Percentiles rank a stretch among this genome's conserved stretches.
phyloP scores from a whole-genome alignment of 2,888 invertebrate species.

The Tromatobia lineatoria region DNA sequence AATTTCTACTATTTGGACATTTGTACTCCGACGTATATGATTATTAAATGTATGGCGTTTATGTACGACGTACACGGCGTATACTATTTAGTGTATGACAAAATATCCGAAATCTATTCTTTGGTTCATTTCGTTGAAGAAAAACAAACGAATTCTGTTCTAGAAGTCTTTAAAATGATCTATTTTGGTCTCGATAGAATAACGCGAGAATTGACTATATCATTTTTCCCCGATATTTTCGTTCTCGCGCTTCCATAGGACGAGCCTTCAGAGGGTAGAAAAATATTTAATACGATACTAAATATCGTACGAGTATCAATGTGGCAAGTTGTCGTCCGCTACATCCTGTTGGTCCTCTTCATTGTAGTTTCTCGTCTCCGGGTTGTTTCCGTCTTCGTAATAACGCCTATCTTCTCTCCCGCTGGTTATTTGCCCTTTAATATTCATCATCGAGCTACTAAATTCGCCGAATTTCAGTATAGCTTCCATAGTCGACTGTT shows the following conservation, averaged over 20 bases:
- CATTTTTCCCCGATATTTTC: not conserved
- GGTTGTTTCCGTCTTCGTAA: conserved; percentile 38
- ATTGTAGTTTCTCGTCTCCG: conserved; percentile 29
- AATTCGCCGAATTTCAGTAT: conserved; percentile 81
- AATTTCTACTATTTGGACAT: conserved; percentile 75
- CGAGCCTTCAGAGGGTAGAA: conserved; percentile 44
- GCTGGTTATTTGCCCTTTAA: conserved; percentile 37
- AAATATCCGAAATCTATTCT: conserved; percentile 77
- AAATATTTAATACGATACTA: conserved; percentile 56
- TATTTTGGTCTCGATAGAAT: conserved; percentile 35
- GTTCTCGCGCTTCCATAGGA: conserved; percentile 35
- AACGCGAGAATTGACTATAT: conserved; percentile 30
- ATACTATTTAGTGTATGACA: conserved; percentile 76
- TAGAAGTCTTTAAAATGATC: conserved; percentile 36
- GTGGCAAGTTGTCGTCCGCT: conserved; percentile 21
- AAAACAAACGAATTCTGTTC: conserved; percentile 30
- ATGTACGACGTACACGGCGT: conserved; percentile 46
- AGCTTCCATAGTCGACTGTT: conserved; percentile 80
- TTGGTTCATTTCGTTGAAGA: conserved; percentile 53
- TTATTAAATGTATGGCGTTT: conserved; percentile 13
- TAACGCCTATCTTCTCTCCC: conserved; percentile 66
- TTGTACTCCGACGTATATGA: conserved; percentile 79
- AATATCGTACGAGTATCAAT: not conserved
- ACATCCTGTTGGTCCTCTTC: conserved; percentile 40
- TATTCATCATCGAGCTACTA: conserved; percentile 79